Conservation (phyloP, 2,888 invertebrate genomes). For the Dasysyrphus albostriatus region DNA sequence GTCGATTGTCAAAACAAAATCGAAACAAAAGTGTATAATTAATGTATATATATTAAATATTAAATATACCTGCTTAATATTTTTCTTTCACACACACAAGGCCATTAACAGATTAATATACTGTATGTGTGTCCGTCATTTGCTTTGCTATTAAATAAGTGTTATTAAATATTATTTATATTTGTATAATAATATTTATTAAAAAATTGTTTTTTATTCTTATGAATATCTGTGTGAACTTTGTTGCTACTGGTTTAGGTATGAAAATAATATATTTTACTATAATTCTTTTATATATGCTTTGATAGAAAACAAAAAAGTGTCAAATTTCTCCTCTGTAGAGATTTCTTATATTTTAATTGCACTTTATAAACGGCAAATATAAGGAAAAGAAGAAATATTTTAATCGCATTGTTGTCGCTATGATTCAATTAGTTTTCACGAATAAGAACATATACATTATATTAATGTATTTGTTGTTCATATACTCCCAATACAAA, state of each 20-base stretch:
- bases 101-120: slow-evolving; percentile 53
- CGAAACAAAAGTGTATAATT: slow-evolving; percentile 81
- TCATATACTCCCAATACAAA: slow-evolving; percentile 1
- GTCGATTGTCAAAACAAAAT: slow-evolving; percentile 84
- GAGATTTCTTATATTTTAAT: slow-evolving; percentile 31
- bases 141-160: background rate
- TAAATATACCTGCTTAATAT: slow-evolving; percentile 6
- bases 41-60: slow-evolving; percentile 79
- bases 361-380: slow-evolving; percentile 62
- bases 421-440: slow-evolving; percentile 47
- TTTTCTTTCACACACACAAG: slow-evolving; percentile 50
- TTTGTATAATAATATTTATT: slow-evolving; percentile 69
- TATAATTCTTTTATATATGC: slow-evolving; percentile 66
- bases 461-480: slow-evolving; percentile 21
- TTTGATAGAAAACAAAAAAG: slow-evolving; percentile 48
- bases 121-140: background rate
- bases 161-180: slow-evolving; percentile 69
- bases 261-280: slow-evolving; percentile 72
- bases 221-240: slow-evolving; percentile 71
- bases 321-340: slow-evolving; percentile 51
- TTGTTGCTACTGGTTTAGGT: slow-evolving; percentile 57
- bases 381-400: slow-evolving; percentile 39
- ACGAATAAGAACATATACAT: slow-evolving; percentile 76
- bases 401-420: slow-evolving; percentile 60
- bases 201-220: slow-evolving; percentile 56